A percentile compares a stretch with the other conserved stretches of the same genome.
These are phyloP conservation scores for Drosophila asahinai DNA, from an alignment of 1,140 invertebrate genomes.

Conservation along the genomic window DNA sequence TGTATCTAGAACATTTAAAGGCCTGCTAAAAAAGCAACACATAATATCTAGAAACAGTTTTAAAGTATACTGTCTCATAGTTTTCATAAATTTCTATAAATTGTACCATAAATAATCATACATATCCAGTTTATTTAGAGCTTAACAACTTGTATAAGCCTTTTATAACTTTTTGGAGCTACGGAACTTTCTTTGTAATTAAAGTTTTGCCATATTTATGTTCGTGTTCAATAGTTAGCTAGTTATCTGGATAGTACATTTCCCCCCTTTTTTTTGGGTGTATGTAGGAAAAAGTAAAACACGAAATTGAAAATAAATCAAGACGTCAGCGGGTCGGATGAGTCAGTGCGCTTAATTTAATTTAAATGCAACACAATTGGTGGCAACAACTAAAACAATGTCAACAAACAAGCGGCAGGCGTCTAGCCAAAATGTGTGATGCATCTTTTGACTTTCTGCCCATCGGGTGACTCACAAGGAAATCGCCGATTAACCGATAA, in stretches of 20 bases:
- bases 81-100: no score
- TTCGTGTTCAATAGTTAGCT: background rate
- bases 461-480: conserved; percentile 33
- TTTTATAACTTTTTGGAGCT: no score
- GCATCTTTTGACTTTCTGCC: conserved; percentile 75
- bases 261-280: background rate
- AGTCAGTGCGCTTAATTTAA: conserved; percentile 48
- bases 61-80: no score
- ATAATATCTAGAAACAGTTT: background rate
- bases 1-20: no score
- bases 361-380: conserved; percentile 14
- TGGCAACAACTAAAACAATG: conserved; percentile 58
- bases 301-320: conserved; percentile 25
- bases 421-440: conserved; percentile 76
- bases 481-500: conserved; percentile 31
- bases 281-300: background rate
- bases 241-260: background rate
- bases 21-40: background rate
- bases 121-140: no score
- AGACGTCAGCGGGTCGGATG: conserved; percentile 60
- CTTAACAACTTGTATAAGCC: no score
- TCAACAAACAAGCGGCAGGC: conserved; percentile 78
- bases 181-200: no score
- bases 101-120: no score
- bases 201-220: background rate